Evolutionary conservation across 2,888 invertebrate genomes (phyloP).

Genomic region (Ceriagrion tenellum): DNA sequence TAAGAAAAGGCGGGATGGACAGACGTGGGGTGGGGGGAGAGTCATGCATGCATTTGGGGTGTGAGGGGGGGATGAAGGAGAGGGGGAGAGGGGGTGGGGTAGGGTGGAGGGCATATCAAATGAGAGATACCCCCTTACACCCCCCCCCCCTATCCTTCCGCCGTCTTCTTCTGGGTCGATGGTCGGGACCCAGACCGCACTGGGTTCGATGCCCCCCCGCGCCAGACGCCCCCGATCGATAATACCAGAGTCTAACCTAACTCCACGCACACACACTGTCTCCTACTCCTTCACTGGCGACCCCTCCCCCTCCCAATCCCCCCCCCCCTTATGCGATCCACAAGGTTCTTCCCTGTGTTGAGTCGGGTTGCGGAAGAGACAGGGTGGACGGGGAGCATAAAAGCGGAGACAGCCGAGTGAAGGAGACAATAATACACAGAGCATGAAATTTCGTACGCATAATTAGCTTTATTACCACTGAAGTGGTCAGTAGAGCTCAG

Average conservation of each 20-base stretch:
- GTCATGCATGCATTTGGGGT: not conserved
- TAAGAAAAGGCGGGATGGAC: too few relatives aligned
- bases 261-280: not conserved
- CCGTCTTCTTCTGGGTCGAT: slow-evolving; percentile 31
- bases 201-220: slow-evolving; percentile 66
- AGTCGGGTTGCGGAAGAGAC: too few relatives aligned
- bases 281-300: too few relatives aligned
- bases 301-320: not conserved
- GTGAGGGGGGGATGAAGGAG: not conserved
- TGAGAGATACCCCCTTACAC: not conserved
- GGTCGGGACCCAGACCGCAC: slow-evolving; percentile 47
- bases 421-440: too few relatives aligned
- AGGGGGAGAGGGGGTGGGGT: too few relatives aligned
- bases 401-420: too few relatives aligned
- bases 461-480: too few relatives aligned
- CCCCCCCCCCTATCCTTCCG: too few relatives aligned
- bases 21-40: not conserved
- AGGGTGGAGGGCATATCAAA: slow-evolving; percentile 26
- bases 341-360: not conserved
- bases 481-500: too few relatives aligned
- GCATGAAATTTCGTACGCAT: too few relatives aligned
- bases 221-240: slow-evolving; percentile 55
- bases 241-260: slow-evolving; percentile 50
- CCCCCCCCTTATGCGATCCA: not conserved
- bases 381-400: too few relatives aligned